Evolutionary conservation across 2,797 vertebrate species (phyloP).

Genomic region (Lemur catta): DNA sequence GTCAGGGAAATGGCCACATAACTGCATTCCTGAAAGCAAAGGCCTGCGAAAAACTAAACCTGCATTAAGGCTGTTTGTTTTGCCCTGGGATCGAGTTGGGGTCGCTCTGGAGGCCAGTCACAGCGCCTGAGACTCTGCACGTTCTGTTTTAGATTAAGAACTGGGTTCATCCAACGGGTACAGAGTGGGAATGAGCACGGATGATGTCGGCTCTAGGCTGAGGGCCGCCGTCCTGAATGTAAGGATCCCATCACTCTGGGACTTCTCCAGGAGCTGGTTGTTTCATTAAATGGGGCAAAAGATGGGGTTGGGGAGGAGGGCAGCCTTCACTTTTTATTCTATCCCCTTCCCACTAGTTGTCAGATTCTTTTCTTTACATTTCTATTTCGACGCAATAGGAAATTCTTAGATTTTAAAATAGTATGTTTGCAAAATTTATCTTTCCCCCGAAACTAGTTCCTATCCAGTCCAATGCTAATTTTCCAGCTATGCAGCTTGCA

Average conservation of each 20-base stretch:
- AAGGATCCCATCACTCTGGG: neutral
- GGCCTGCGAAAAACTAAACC: slow-evolving; percentile 39
- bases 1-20: slow-evolving; percentile 69
- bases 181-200: neutral
- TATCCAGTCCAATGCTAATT: neutral
- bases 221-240: neutral
- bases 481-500: neutral
- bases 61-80: neutral
- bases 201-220: neutral
- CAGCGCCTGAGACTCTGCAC: slow-evolving; percentile 32
- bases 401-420: neutral
- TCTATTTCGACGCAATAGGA: neutral
- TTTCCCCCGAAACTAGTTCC: neutral
- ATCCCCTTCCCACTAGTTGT: neutral
- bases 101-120: slow-evolving; percentile 50
- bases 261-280: neutral
- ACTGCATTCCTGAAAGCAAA: slow-evolving; percentile 63
- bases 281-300: neutral
- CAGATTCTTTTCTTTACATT: neutral
- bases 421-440: neutral
- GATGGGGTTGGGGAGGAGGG: neutral
- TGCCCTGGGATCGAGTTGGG: slow-evolving; percentile 39
- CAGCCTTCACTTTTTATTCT: neutral
- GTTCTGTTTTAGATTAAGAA: slow-evolving; percentile 76
- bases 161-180: slow-evolving; percentile 72